A percentile compares a stretch with the other conserved stretches of the same genome.
phyloP scores from a whole-genome alignment of 1,140 invertebrate species.

The Cyclargus thomasi region DNA sequence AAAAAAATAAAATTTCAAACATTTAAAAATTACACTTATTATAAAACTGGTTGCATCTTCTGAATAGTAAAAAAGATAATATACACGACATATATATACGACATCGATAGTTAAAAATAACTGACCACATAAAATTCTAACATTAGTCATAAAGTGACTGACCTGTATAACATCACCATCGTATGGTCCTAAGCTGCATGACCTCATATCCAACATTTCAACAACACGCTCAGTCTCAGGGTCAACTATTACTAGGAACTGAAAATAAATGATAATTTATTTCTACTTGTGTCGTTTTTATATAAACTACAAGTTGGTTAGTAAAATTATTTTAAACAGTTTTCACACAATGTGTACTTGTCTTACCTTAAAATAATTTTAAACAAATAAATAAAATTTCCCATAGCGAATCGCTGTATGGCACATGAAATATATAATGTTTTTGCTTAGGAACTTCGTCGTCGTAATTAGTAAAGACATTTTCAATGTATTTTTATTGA shows the following conservation, averaged over 20 bases:
- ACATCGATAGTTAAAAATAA: background rate
- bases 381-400: too few relatives aligned
- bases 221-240: conserved; percentile 43
- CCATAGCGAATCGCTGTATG: too few relatives aligned
- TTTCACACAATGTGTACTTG: too few relatives aligned
- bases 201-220: conserved; percentile 56
- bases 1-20: background rate
- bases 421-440: too few relatives aligned
- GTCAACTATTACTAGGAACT: conserved; percentile 52
- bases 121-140: background rate
- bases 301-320: background rate
- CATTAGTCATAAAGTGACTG: background rate
- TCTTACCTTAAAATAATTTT: too few relatives aligned
- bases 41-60: background rate
- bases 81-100: background rate
- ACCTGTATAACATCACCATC: conserved; percentile 47
- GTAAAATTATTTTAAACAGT: too few relatives aligned
- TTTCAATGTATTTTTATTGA: too few relatives aligned
- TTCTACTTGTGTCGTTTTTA: background rate
- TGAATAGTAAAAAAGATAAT: background rate
- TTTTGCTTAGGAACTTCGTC: too few relatives aligned
- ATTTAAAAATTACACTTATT: background rate
- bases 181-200: conserved; percentile 38
- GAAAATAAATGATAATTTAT: conserved; percentile 15
- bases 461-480: too few relatives aligned